Evolutionary conservation across 2,113 vertebrate genomes (phyloP).

Genomic region (Formicarius rufipectus): DNA sequence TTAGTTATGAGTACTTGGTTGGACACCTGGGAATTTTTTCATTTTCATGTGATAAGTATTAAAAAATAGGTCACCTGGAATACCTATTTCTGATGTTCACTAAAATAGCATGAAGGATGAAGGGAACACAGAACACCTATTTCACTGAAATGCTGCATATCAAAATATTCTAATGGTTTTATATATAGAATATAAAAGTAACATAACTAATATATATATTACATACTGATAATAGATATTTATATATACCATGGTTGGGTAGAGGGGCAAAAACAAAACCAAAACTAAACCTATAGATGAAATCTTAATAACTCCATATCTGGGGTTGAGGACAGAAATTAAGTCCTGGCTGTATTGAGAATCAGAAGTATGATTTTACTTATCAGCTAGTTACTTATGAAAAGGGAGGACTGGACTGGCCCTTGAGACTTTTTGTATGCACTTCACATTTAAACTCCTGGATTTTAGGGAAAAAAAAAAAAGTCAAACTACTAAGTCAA

Average conservation of each 20-base stretch:
- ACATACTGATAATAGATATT: no score
- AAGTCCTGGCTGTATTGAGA: background rate
- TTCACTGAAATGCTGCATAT: background rate
- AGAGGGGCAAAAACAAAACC: rapidly evolving
- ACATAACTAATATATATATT: no score
- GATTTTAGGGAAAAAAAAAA: background rate
- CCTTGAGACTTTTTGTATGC: background rate
- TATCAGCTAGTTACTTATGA: background rate
- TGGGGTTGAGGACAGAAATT: background rate
- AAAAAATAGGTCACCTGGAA: background rate
- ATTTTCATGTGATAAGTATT: background rate
- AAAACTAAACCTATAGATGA: background rate
- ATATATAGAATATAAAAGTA: background rate
- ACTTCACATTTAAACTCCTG: background rate
- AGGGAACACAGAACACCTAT: background rate
- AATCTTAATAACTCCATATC: background rate
- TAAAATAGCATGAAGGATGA: background rate
- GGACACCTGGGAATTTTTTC: background rate
- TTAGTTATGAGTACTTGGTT: background rate
- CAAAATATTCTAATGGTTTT: background rate
- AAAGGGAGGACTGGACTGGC: background rate
- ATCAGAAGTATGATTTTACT: background rate
- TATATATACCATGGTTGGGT: rapidly evolving
- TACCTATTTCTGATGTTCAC: background rate
- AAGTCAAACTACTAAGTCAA: background rate